Evolutionary conservation across 2,113 vertebrate species (phyloP).

Genomic region (Corythornis vintsioides): DNA sequence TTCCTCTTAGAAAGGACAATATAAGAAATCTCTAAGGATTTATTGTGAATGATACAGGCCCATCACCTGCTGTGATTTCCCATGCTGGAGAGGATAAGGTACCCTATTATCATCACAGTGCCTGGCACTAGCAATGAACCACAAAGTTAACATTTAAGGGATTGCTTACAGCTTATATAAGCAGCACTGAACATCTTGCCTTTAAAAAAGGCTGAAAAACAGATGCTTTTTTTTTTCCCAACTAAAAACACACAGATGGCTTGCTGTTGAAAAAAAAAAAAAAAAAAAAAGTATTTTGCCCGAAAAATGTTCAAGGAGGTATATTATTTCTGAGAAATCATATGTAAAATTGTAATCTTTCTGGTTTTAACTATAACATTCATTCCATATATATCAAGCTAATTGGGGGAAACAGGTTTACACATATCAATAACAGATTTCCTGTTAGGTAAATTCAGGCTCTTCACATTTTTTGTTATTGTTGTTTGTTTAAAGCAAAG

Average conservation of each 20-base stretch:
- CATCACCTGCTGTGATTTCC: neutral
- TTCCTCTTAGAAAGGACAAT: neutral
- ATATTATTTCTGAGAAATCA: constrained; percentile 58
- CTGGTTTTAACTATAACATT: neutral
- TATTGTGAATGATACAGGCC: neutral
- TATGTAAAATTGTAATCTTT: constrained; percentile 36
- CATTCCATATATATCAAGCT: neutral
- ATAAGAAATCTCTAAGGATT: neutral
- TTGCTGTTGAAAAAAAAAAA: constrained; percentile 50
- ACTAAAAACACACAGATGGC: constrained; percentile 65
- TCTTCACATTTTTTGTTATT: neutral
- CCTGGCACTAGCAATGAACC: neutral
- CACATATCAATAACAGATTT: neutral
- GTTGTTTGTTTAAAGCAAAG: neutral
- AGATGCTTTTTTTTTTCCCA: constrained; percentile 1
- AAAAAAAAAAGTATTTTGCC: neutral
- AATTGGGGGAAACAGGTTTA: neutral
- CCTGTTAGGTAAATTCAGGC: neutral
- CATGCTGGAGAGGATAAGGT: neutral
- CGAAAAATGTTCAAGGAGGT: constrained; percentile 48
- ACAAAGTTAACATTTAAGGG: neutral
- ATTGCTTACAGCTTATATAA: constrained; percentile 61
- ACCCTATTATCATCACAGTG: neutral
- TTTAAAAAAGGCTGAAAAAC: constrained; percentile 55
- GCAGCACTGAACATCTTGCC: constrained; percentile 55